phyloP scores from a whole-genome alignment of 2,797 vertebrate species.

The Crenichthys baileyi region DNA sequence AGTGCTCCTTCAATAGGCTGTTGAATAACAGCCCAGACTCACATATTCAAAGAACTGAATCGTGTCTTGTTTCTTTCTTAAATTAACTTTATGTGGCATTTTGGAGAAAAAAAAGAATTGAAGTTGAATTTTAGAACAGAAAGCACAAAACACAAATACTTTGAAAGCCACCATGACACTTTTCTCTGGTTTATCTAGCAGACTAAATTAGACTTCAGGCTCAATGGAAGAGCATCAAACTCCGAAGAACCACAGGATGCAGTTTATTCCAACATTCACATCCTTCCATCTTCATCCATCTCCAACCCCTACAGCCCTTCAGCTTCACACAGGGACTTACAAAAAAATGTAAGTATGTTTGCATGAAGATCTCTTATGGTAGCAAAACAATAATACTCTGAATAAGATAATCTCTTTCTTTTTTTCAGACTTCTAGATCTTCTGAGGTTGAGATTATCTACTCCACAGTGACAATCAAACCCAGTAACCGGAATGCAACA shows the following conservation, averaged over 20 bases:
- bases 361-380: neutral
- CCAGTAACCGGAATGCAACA: conserved; percentile 8
- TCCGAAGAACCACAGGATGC: conserved; percentile 8
- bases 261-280: conserved; percentile 42
- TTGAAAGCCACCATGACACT: too few species aligned
- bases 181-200: conserved; percentile 11
- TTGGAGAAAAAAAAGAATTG: neutral
- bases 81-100: neutral
- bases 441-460: conserved; percentile 48
- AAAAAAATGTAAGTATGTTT: conserved; percentile 15
- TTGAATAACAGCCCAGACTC: neutral
- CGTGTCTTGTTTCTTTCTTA: neutral
- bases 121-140: neutral
- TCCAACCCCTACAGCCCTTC: neutral
- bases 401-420: conserved; percentile 1
- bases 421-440: conserved; percentile 22
- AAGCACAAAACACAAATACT: neutral
- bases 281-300: neutral
- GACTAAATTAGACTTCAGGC: neutral
- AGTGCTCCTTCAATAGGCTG: conserved; percentile 14
- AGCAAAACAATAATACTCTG: neutral
- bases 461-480: conserved; percentile 49
- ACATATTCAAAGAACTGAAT: neutral
- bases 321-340: neutral
- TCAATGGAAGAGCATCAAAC: neutral